Percentiles rank a stretch among this genome's conserved stretches.
phyloP scores from a whole-genome alignment of 2,888 invertebrate genomes.

The Rhaphigaster nebulosa region DNA sequence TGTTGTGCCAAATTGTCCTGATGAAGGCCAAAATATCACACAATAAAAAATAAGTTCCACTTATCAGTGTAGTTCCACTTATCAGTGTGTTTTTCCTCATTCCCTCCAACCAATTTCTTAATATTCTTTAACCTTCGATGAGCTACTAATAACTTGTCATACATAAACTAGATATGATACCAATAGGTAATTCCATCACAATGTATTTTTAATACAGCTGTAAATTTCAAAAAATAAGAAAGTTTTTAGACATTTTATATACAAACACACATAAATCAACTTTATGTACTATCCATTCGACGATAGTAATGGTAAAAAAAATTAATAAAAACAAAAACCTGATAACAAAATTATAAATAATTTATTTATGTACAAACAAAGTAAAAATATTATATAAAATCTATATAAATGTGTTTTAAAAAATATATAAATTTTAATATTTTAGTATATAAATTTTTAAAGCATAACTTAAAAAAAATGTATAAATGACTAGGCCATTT shows the following conservation, averaged over 20 bases:
- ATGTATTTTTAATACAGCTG: too few relatives aligned
- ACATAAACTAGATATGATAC: too few relatives aligned
- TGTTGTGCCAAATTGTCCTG: too few relatives aligned
- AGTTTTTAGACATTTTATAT: not conserved
- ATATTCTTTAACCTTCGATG: too few relatives aligned
- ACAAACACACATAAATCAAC: not conserved
- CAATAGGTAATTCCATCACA: too few relatives aligned
- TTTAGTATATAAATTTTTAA: slow-evolving; percentile 6
- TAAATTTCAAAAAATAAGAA: too few relatives aligned
- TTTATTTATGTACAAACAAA: not conserved
- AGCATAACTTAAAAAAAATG: not conserved
- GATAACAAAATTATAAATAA: not conserved
- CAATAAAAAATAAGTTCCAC: too few relatives aligned
- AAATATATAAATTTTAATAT: slow-evolving; percentile 4
- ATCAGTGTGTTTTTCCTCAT: too few relatives aligned
- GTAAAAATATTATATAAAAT: slow-evolving; percentile 19
- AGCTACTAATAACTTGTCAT: too few relatives aligned
- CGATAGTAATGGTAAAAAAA: not conserved
- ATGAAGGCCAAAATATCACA: too few relatives aligned
- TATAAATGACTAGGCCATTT: slow-evolving; percentile 20
- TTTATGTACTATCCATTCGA: not conserved
- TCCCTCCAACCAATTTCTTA: too few relatives aligned
- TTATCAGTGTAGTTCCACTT: too few relatives aligned
- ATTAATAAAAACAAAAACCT: not conserved
- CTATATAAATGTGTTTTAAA: not conserved